Evolutionary conservation across 2,888 invertebrate genomes (phyloP).

Genomic region (Tetheella fluctuosa): DNA sequence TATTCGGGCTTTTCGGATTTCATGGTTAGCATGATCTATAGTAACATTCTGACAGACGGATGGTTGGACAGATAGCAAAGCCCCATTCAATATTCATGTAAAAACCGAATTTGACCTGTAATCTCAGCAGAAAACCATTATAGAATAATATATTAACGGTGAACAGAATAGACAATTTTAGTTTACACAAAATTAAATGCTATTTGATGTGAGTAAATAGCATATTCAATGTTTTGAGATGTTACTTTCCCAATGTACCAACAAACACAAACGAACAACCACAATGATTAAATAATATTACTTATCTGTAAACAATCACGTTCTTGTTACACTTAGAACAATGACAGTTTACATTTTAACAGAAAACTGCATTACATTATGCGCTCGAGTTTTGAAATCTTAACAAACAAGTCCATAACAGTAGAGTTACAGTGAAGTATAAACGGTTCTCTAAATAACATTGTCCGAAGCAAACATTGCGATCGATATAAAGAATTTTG

Average conservation of each 20-base stretch:
- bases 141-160: no score
- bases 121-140: background rate
- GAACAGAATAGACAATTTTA: no score
- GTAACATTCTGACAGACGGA: background rate
- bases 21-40: background rate
- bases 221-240: conserved; percentile 8
- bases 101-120: background rate
- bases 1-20: no score
- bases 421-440: conserved; percentile 52
- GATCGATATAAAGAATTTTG: conserved; percentile 17
- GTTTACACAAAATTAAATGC: background rate
- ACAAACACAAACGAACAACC: conserved; percentile 17
- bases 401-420: conserved; percentile 64
- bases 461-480: conserved; percentile 26
- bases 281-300: conserved; percentile 16
- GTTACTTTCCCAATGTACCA: conserved; percentile 10
- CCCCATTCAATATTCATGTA: background rate
- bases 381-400: conserved; percentile 59
- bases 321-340: conserved; percentile 66
- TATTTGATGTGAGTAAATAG: background rate
- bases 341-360: conserved; percentile 78
- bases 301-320: conserved; percentile 53
- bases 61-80: background rate
- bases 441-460: conserved; percentile 70
- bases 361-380: conserved; percentile 69